Evolutionary conservation across 2,797 vertebrate species (phyloP), one percentile per base, ranked within the genome.

Genomic region (Silurus aristotelis): DNA sequence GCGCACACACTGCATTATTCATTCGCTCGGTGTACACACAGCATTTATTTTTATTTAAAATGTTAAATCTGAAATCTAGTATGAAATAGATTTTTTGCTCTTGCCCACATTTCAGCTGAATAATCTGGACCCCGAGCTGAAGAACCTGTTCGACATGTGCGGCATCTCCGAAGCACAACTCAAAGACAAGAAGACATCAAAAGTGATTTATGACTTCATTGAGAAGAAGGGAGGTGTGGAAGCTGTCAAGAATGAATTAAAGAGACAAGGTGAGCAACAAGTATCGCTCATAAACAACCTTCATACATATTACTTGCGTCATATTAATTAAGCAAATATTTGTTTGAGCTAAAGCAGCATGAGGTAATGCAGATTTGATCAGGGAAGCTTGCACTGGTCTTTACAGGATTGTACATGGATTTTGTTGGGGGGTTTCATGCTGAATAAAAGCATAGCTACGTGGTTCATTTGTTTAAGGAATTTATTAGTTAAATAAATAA

Each of bases 201-300:
- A 97, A 95, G 97, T 96, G 92, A 99, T 99, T 92, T 99, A 99
- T 89, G 98, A 99, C 94, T 99, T 99, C 93, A 99, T 99, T 89
- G 98, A 99, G 93, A 98, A 99, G 95, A 98, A 97, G 85, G 98
- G 98, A 87, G 98, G 98, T 0, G 97, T 99, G 81, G 97, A 99
- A 95, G 98, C 98, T 0, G 97, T 99, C 63, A 99, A 99, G 94
- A 98, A 97, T 89, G 98, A 99, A 87, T 94, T 99, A 77, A 96
- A 98, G 89, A 95, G 98, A 90, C 97, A 99, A 95, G 97, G 98
- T 99, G 93, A 94, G 95, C 89, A 22, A 12, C 19, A 12, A 6
- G 9, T 17, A 3, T 81, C 17, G 0, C 17, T 38, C 72, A 4
- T 31, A 9, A 25, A 15, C 13, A 22, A 15, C 12, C 10, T 2